Conservation (phyloP, 1,140 invertebrate species). For the Zelostemma sp. region DNA sequence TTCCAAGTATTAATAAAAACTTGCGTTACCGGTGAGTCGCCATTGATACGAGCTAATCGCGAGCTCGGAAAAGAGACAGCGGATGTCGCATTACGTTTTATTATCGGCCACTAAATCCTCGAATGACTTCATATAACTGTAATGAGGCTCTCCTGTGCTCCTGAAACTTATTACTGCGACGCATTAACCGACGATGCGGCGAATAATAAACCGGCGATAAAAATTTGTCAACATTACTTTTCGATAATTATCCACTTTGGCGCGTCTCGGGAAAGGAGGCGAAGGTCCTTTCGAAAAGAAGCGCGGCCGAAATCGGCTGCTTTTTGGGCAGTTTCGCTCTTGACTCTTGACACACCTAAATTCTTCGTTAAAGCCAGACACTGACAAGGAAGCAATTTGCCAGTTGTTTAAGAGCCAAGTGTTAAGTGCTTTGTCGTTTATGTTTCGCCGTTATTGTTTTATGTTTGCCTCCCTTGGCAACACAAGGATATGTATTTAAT, state of each 20-base stretch:
- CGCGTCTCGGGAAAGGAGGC: neutral
- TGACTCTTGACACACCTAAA: slow-evolving; percentile 58
- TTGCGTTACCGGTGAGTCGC: neutral
- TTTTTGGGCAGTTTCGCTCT: too few relatives aligned
- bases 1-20: slow-evolving; percentile 17
- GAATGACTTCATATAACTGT: neutral
- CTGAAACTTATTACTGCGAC: neutral
- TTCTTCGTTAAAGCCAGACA: slow-evolving; percentile 63
- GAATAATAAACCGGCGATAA: slow-evolving; percentile 2
- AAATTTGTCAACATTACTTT: slow-evolving; percentile 1
- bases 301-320: too few relatives aligned
- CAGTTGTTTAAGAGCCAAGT: slow-evolving; percentile 72
- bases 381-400: slow-evolving; percentile 71
- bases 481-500: slow-evolving; percentile 18
- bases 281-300: too few relatives aligned
- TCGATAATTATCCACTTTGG: neutral
- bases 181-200: neutral
- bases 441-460: slow-evolving; percentile 71
- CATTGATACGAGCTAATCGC: neutral
- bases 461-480: slow-evolving; percentile 62
- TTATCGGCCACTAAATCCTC: neutral
- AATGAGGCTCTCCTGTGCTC: neutral
- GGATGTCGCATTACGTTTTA: slow-evolving; percentile 7
- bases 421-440: slow-evolving; percentile 71
- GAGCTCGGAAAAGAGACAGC: neutral